Evolutionary conservation across 2,888 invertebrate genomes (phyloP), one percentile per base, ranked within the genome.

Genomic region (Chrysina gloriosa): DNA sequence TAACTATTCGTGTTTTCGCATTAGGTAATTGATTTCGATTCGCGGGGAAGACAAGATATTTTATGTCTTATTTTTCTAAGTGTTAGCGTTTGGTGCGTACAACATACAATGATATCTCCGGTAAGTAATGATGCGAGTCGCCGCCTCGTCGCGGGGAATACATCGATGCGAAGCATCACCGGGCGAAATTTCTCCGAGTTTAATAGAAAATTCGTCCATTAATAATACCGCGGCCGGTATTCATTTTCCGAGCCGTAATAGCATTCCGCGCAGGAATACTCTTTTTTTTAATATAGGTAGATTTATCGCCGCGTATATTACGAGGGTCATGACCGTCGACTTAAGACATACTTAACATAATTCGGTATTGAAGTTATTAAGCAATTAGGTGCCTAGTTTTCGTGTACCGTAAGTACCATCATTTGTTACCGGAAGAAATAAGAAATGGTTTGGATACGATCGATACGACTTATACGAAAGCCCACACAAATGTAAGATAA

Each of bases 1-100:
- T 27, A 50, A 50, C 27, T 50, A 50, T 50, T 50, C 29, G 14
- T 27, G 27, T 29, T 27, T 29, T 50, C 27, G 27, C 27, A 50
- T 29, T 14, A 29, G 50, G 11, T 50, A 29, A 50, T 50, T 50
- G 29, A 50, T 50, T 50, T 50, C 29, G 11, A 45, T 45, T 45
- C 21, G 45, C 45, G 45, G 45, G 7, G 45, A 45, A 45, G 21
- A 45, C 45, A 45, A 45, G 45, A 9, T 45, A 45, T 21, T 45
- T 19, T 45, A 45, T 19, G 19, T 45, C 45, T 45, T 45, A 45
- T 45, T 45, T 45, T n/a, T 45, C 9, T 45, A 16, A 2, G 36
- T 16, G 21, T 21, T 9, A 45, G 9, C 14, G 16, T 42, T 19
- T 45, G n/a, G n/a, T n/a, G n/a, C 5, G 9, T 9, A 45, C 9